A percentile compares a stretch with the other conserved stretches of the same genome.
These are phyloP conservation scores for Digitonthophagus gazella DNA, from an alignment of 2,888 invertebrate species.

Conservation along the genomic window DNA sequence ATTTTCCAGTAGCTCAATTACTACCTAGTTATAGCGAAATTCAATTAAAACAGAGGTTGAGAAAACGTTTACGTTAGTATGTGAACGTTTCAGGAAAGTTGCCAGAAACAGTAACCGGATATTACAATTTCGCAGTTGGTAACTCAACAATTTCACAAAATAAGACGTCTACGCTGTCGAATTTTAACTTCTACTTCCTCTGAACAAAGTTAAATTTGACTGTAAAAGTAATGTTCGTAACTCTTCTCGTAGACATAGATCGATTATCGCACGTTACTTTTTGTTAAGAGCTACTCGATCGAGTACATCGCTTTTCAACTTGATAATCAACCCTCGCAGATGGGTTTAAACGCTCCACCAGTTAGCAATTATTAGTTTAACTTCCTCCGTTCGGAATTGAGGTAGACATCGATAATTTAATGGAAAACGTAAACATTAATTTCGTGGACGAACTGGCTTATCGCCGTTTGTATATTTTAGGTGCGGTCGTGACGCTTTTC, in stretches of 20 bases:
- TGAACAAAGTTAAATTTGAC: neutral
- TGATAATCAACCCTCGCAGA: neutral
- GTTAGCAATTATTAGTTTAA: neutral
- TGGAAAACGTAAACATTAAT: neutral
- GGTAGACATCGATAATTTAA: neutral
- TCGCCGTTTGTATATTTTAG: no score
- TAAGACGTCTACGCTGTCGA: neutral
- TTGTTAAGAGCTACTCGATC: neutral
- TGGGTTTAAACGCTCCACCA: neutral
- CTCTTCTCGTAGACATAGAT: neutral
- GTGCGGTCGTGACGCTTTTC: no score
- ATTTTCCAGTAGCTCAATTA: no score
- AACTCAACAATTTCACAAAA: neutral
- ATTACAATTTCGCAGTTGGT: neutral
- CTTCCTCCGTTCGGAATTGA: neutral
- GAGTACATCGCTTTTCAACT: neutral
- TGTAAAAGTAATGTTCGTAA: neutral
- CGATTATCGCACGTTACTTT: neutral
- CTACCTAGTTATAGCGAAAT: no score
- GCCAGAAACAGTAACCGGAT: neutral
- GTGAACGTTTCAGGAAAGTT: neutral
- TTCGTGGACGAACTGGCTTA: no score
- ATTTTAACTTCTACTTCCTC: no score
- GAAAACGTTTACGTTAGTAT: no score
- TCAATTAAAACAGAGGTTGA: neutral